Conservation (phyloP, 2,888 invertebrate species). For the Pseudococcus viburni region DNA sequence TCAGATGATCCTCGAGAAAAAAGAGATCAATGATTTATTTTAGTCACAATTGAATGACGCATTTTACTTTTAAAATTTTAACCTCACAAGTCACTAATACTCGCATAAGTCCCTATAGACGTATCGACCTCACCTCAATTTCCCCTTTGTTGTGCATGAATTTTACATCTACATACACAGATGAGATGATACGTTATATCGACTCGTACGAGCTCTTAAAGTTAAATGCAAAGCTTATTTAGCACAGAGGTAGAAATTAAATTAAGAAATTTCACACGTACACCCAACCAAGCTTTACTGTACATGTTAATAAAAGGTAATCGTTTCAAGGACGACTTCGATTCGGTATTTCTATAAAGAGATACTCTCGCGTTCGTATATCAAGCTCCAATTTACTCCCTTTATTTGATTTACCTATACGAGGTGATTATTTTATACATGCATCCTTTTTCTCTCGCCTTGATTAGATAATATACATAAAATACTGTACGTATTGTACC, state of each 20-base stretch:
- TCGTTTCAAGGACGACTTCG: slow-evolving; percentile 9
- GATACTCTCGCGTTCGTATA: neutral
- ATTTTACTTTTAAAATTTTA: slow-evolving; percentile 6
- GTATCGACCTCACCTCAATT: neutral
- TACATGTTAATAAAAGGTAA: slow-evolving; percentile 9
- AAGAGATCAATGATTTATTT: too few relatives aligned
- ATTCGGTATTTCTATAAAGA: neutral
- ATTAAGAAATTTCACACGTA: slow-evolving; percentile 28
- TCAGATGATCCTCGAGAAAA: too few relatives aligned
- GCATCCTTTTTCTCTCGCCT: neutral
- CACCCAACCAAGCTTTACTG: neutral
- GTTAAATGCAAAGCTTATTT: slow-evolving; percentile 31
- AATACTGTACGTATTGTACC: neutral
- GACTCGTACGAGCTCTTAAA: neutral
- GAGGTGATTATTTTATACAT: slow-evolving; percentile 1
- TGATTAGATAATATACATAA: neutral
- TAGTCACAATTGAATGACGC: too few relatives aligned
- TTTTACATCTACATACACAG: neutral
- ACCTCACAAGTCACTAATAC: neutral
- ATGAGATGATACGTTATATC: neutral
- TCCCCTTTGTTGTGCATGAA: neutral
- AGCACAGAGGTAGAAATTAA: neutral
- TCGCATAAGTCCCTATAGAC: too few relatives aligned
- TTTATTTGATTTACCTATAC: slow-evolving; percentile 8
- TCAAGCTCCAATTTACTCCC: neutral